phyloP scores from a whole-genome alignment of 2,888 invertebrate genomes.

The Dynastes grantii region DNA sequence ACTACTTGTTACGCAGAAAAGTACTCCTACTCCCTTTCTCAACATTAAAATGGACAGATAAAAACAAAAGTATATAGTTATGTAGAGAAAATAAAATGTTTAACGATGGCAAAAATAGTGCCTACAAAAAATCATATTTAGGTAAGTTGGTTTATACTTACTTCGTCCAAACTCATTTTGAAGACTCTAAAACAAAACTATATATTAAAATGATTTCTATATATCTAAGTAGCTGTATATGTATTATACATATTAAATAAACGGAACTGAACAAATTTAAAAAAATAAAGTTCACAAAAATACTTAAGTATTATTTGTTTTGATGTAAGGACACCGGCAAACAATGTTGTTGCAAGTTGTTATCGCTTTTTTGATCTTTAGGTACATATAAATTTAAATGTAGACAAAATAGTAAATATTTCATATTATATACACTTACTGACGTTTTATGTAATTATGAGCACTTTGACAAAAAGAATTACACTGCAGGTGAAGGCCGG shows the following conservation, averaged over 20 bases:
- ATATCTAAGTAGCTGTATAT: not conserved
- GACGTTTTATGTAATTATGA: not conserved
- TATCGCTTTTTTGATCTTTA: too few species aligned
- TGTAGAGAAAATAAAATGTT: not conserved
- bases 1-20: not conserved
- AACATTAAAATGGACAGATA: not conserved
- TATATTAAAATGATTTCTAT: not conserved
- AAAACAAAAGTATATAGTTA: not conserved
- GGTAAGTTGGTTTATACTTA: slow-evolving; percentile 30
- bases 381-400: too few species aligned
- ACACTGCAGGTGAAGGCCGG: slow-evolving; percentile 1
- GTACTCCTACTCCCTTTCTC: not conserved
- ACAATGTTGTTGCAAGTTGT: too few species aligned
- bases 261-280: not conserved
- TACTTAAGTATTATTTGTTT: not conserved
- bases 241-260: not conserved
- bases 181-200: slow-evolving; percentile 40
- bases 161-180: slow-evolving; percentile 48
- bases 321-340: too few species aligned
- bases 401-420: not conserved
- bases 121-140: too few species aligned
- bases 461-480: not conserved
- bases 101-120: not conserved
- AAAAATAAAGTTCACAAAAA: not conserved
- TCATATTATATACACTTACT: not conserved